Conservation (phyloP, 2,113 vertebrate species). For the Motacilla tschutschensis region DNA sequence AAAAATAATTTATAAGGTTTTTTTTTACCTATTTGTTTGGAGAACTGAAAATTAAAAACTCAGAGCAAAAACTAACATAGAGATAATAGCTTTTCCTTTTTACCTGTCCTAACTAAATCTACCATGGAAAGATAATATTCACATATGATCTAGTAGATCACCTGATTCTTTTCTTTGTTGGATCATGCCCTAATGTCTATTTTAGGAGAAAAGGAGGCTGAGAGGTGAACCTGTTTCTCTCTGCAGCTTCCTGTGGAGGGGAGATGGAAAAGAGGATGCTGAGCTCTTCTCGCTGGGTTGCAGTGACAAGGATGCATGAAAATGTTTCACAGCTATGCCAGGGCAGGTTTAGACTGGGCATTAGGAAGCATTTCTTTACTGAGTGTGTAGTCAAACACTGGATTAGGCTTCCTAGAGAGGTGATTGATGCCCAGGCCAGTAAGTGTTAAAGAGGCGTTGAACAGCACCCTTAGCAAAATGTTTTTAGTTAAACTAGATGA, state of each 20-base stretch:
- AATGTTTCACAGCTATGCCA: neutral
- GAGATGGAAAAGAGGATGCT: neutral
- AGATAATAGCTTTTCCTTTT: neutral
- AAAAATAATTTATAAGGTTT: neutral
- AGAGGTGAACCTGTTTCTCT: neutral
- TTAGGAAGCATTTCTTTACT: neutral
- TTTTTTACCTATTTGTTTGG: neutral
- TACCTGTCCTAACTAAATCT: neutral
- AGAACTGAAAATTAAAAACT: neutral
- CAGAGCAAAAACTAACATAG: neutral
- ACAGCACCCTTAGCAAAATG: neutral
- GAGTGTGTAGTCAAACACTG: neutral
- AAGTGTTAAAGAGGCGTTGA: neutral
- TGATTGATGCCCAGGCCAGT: fast-evolving
- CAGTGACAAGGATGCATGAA: fast-evolving
- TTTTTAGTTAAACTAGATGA: neutral
- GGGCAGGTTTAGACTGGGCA: neutral
- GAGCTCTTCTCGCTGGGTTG: neutral
- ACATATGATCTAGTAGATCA: neutral
- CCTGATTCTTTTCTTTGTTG: neutral
- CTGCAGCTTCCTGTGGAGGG: neutral
- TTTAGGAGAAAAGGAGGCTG: neutral
- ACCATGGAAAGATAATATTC: neutral
- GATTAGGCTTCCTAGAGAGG: neutral
- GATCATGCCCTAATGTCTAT: neutral